Evolutionary conservation across 2,888 invertebrate species (phyloP).

Genomic region (Malacosoma neustria): DNA sequence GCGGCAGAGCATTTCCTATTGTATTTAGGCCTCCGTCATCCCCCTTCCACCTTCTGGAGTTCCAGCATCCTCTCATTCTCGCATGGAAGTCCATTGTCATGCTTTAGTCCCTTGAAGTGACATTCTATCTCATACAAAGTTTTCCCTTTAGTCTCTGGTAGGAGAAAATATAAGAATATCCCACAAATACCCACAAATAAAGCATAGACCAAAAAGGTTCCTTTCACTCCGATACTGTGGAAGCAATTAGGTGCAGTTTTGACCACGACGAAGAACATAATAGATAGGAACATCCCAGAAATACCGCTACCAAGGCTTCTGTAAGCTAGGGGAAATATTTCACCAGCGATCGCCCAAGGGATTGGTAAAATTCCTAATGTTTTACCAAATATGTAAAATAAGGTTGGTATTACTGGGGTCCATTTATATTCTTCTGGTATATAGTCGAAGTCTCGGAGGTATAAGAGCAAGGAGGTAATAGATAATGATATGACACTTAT

Average conservation of each 20-base stretch:
- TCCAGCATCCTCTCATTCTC: slow-evolving; percentile 57
- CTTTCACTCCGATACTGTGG: slow-evolving; percentile 63
- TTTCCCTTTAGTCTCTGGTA: slow-evolving; percentile 82
- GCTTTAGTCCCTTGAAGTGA: slow-evolving; percentile 49
- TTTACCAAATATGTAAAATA: slow-evolving; percentile 74
- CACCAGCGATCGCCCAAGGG: slow-evolving; percentile 83
- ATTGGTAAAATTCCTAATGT: slow-evolving; percentile 77
- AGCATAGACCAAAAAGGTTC: slow-evolving; percentile 77
- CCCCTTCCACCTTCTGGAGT: slow-evolving; percentile 47
- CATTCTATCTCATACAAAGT: slow-evolving; percentile 80
- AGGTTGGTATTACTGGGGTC: slow-evolving; percentile 61
- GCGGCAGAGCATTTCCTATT: slow-evolving; percentile 41
- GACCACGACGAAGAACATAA: slow-evolving; percentile 78
- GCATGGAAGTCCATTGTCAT: slow-evolving; percentile 13
- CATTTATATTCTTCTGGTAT: slow-evolving; percentile 47
- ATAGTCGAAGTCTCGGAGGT: slow-evolving; percentile 43
- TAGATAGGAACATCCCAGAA: slow-evolving; percentile 76
- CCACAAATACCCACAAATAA: slow-evolving; percentile 70
- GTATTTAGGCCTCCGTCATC: slow-evolving; percentile 29
- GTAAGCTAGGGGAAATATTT: slow-evolving; percentile 77
- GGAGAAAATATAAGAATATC: slow-evolving; percentile 68
- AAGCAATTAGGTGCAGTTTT: slow-evolving; percentile 78
- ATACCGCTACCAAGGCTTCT: slow-evolving; percentile 80
- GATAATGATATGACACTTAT: slow-evolving; percentile 75
- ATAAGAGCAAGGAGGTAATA: slow-evolving; percentile 55